These are phyloP conservation scores for Natrix natrix DNA, from an alignment of 2,797 vertebrate species.

Conservation along the genomic window DNA sequence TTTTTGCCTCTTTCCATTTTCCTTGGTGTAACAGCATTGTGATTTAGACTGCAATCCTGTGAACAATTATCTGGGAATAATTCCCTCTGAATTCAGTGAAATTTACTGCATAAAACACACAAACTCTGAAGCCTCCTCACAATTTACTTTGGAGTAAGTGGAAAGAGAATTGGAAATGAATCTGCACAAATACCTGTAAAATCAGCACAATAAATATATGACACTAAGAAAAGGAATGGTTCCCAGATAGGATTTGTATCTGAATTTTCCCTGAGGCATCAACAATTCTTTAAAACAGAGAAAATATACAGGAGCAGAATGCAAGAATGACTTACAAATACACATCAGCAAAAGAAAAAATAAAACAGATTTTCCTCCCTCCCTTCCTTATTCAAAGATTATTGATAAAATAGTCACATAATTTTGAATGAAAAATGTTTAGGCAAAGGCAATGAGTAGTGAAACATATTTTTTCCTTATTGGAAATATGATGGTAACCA, in stretches of 20 bases:
- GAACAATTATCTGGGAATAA: not conserved
- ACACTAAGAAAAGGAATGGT: constrained; percentile 13
- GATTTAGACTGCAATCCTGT: not conserved
- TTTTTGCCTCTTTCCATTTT: not conserved
- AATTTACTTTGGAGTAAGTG: not conserved
- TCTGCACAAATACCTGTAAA: constrained; percentile 18
- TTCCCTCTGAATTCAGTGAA: not conserved
- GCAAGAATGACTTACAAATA: not conserved
- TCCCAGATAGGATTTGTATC: constrained; percentile 48
- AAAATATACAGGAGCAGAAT: not conserved
- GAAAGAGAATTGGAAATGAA: not conserved
- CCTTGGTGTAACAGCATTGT: constrained; percentile 12
- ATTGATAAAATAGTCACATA: not conserved
- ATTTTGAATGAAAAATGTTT: not conserved
- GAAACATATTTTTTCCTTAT: not conserved
- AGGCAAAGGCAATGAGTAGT: not conserved
- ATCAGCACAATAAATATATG: constrained; percentile 36
- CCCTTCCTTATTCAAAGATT: constrained; percentile 5
- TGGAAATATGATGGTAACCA: not conserved
- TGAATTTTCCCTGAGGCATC: constrained; percentile 39
- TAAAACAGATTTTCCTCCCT: not conserved
- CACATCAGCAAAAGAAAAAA: not conserved
- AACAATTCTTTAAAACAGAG: constrained; percentile 26
- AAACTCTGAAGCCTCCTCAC: not conserved
- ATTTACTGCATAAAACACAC: not conserved